These are phyloP conservation scores for Mizuhopecten yessoensis DNA, from an alignment of 1,140 invertebrate genomes.

Conservation along the genomic window DNA sequence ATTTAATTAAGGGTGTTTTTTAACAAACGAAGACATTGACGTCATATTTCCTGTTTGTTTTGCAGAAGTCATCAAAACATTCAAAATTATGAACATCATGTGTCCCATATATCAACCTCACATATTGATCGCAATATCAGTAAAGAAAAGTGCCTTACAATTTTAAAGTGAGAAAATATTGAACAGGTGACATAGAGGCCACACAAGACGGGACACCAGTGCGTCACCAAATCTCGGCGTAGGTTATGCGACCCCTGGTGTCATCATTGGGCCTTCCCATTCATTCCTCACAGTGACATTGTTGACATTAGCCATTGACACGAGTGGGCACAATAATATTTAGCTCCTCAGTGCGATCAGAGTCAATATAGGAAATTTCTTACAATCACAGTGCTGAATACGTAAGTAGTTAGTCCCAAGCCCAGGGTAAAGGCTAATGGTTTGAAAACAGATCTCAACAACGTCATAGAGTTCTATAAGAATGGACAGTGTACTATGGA, in stretches of 20 bases:
- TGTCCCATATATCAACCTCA: background rate
- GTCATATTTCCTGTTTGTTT: constrained; percentile 38
- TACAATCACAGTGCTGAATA: constrained; percentile 13
- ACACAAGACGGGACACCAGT: constrained; percentile 1
- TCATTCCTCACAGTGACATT: background rate
- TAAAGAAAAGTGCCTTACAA: background rate
- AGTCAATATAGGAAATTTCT: constrained; percentile 39
- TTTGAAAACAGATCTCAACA: constrained; percentile 21
- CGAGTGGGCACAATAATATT: constrained; percentile 38
- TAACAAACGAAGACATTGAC: background rate
- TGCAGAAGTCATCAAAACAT: background rate
- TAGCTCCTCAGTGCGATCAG: constrained; percentile 31
- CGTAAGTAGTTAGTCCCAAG: constrained; percentile 9
- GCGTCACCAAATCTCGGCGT: background rate
- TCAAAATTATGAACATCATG: background rate
- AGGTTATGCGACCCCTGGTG: constrained; percentile 28
- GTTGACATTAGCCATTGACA: constrained; percentile 38
- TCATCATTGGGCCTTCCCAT: background rate
- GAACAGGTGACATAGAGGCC: background rate
- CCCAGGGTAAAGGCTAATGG: constrained; percentile 24
- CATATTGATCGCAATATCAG: background rate
- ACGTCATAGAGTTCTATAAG: background rate
- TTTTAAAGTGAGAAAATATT: background rate
- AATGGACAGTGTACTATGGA: background rate
- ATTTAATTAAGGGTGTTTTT: background rate